Evolutionary conservation across 2,888 invertebrate genomes (phyloP).

Genomic region (Bombylius discolor): DNA sequence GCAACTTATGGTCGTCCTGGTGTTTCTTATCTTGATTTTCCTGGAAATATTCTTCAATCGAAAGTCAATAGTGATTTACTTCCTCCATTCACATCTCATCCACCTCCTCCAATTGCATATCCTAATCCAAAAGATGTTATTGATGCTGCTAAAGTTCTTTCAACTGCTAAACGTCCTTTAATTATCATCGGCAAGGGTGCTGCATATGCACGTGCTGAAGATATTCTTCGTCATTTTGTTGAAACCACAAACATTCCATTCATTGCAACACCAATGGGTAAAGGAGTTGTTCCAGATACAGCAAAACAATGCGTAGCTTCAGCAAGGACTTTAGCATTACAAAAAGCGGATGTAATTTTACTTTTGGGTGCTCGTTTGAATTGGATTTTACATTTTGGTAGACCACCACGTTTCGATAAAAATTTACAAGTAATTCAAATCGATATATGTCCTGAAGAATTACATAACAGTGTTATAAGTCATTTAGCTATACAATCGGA

Average conservation of each 20-base stretch:
- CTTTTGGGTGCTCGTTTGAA: conserved; percentile 85
- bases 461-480: conserved; percentile 77
- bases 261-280: conserved; percentile 91
- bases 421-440: conserved; percentile 84
- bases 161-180: conserved; percentile 65
- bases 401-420: conserved; percentile 66
- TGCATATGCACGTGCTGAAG: conserved; percentile 68
- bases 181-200: conserved; percentile 86
- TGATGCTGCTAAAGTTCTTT: conserved; percentile 54
- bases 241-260: conserved; percentile 67
- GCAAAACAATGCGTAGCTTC: conserved; percentile 65
- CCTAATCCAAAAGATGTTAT: conserved; percentile 59
- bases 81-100: conserved; percentile 32
- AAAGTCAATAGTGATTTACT: conserved; percentile 26
- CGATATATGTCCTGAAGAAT: conserved; percentile 79
- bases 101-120: conserved; percentile 49
- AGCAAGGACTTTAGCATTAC: conserved; percentile 74
- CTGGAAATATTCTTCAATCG: conserved; percentile 65
- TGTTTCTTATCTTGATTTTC: conserved; percentile 80
- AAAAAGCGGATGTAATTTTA: conserved; percentile 77
- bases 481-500: conserved; percentile 77
- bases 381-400: conserved; percentile 97
- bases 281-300: conserved; percentile 62
- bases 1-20: conserved; percentile 82
- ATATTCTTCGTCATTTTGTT: conserved; percentile 54